Evolutionary conservation across 2,797 vertebrate species (phyloP), one percentile per base, ranked within the genome.

Genomic region (Gorsachius magnificus): DNA sequence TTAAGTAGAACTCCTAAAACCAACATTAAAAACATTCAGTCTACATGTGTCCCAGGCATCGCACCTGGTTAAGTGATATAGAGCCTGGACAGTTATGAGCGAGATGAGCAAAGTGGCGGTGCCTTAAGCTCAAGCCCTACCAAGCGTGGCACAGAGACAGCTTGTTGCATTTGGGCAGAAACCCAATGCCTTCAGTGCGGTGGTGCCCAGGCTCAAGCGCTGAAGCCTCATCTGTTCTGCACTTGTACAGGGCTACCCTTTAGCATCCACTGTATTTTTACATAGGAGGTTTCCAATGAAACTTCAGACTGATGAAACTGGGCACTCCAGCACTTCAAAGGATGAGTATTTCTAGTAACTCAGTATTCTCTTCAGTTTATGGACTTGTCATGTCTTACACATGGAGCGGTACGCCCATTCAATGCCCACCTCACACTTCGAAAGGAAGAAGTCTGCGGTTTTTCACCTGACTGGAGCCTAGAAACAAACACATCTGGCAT

Each of bases 161-260:
- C 15, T 65, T 50, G 5, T 24, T 53, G 21, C 0, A 0, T 46
- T 56, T 35, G 13, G 14, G 19, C 60, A 26, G 31, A 89, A 91
- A 83, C 6, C 11, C 11, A 83, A 0, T 0, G 3, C 19, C 18
- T 87, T 35, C 50, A 43, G 14, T 5, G 6, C 2, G 0, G 19
- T 9, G 38, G 29, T 28, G 11, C 13, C 29, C 46, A 50, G n/a
- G 21, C 28, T 78, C 9, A 33, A 35, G 36, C 2, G 1, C 31
- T 57, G 17, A 83, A 71, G 54, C 31, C 36, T 64, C 16, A 84
- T 31, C 11, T 83, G 25, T 13, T 56, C 50, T 61, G 50, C 13
- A 45, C n/a, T 78, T 58, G 45, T 16, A 29, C 45, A 71, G 35
- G 71, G 24, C 6, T 83, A 68, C 35, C 13, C 11, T 16, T 11